These are phyloP conservation scores for Periophthalmus magnuspinnatus DNA, from an alignment of 2,797 vertebrate species.

Conservation along the genomic window DNA sequence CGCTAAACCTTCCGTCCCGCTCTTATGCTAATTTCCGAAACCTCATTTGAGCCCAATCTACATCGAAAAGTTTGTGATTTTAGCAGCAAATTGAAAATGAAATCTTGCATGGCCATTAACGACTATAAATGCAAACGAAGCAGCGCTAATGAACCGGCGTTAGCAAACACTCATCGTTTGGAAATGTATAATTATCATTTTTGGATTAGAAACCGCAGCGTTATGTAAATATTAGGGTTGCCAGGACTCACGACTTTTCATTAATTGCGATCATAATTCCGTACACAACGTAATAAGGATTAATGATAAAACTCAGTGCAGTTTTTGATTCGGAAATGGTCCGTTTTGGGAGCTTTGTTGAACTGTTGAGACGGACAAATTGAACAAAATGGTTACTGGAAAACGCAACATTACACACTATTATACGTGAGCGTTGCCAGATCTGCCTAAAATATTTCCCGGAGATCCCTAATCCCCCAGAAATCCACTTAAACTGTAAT, in stretches of 20 bases:
- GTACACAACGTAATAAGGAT: too few relatives aligned
- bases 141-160: constrained; percentile 25
- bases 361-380: too few relatives aligned
- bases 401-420: too few relatives aligned
- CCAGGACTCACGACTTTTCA: background rate
- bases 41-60: background rate
- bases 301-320: too few relatives aligned
- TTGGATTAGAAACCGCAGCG: background rate
- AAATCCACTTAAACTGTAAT: too few relatives aligned
- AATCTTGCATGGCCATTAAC: constrained; percentile 26
- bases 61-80: constrained; percentile 23
- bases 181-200: constrained; percentile 21
- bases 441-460: too few relatives aligned
- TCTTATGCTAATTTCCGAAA: constrained; percentile 16
- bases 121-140: constrained; percentile 31
- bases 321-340: too few relatives aligned
- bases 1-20: constrained; percentile 13
- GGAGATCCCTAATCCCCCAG: too few relatives aligned
- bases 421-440: too few relatives aligned
- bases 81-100: constrained; percentile 18
- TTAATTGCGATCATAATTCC: background rate
- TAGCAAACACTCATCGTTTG: constrained; percentile 40
- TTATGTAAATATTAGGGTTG: background rate
- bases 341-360: too few relatives aligned
- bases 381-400: too few relatives aligned